Evolutionary conservation across 2,888 invertebrate genomes (phyloP), one percentile per base, ranked within the genome.

Genomic region (Oxytorus armatus): DNA sequence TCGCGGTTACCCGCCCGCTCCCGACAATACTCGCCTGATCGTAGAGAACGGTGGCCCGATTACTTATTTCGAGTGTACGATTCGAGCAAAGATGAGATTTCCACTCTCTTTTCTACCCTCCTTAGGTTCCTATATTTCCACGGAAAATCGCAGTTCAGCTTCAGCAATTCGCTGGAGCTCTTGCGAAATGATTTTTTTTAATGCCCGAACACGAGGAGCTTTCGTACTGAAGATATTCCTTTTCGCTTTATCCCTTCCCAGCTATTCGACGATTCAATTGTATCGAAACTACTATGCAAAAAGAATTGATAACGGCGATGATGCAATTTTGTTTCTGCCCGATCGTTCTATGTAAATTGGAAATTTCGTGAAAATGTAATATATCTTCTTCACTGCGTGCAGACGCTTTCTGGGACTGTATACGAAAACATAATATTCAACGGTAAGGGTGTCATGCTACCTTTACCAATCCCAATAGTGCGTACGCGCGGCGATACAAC

Each of bases 1-100:
- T 70, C 44, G 29, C 47, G 39, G 47, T 72, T 81, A 74, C 51
- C n/a, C 74, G 65, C 18, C 49, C 53, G 29, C 70, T 74, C 36
- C 47, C 69, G 11, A 66, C 49, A 72, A 72, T 76, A 61, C 70
- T 76, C 65, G 65, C 39, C 14, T 59, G 33, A 55, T 51, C 42
- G 51, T 21, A 25, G 49, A 18, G 10, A 53, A 70, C 23, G 53
- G 21, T n/a, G 25, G 25, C 16, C 23, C 53, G 25, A 66, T 66
- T 75, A 23, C 51, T 75, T 51, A 65, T 29, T 53, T 66, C 66
- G n/a, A n/a, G n/a, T n/a, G n/a, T n/a, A n/a, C n/a, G n/a, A n/a
- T n/a, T n/a, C n/a, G 59, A 75, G 65, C 36, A 33, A 44, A 53
- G 44, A 65, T 69, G 36, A n/a, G n/a, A 36, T 39, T 55, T 51